These are phyloP conservation scores for Hedya salicella DNA, from an alignment of 2,888 invertebrate species.

Conservation along the genomic window DNA sequence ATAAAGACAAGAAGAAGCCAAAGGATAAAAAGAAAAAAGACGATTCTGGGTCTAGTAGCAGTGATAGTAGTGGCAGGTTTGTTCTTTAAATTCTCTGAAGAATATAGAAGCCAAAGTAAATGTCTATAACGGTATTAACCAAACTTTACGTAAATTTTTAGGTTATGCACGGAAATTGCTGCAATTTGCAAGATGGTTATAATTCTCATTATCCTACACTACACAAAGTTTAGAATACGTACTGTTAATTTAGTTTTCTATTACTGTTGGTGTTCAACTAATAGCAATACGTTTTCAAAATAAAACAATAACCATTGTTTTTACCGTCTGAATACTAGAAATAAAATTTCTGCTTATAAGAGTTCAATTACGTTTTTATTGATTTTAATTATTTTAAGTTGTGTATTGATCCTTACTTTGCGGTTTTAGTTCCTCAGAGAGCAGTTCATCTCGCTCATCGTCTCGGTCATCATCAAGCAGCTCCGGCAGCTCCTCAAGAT, in stretches of 20 bases:
- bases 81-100: not conserved
- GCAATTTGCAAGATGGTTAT: not conserved
- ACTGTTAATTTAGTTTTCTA: too few species aligned
- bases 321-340: too few species aligned
- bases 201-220: not conserved
- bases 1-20: slow-evolving; percentile 89
- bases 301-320: too few species aligned
- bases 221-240: not conserved
- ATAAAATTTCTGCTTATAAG: too few species aligned
- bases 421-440: slow-evolving; percentile 89
- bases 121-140: not conserved
- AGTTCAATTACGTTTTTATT: too few species aligned
- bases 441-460: slow-evolving; percentile 92
- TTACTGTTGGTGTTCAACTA: too few species aligned
- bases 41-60: slow-evolving; percentile 91
- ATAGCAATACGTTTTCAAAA: too few species aligned
- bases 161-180: slow-evolving; percentile 10
- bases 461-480: slow-evolving; percentile 92
- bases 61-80: slow-evolving; percentile 90
- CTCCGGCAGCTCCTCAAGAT: slow-evolving; percentile 86
- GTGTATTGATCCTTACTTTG: too few species aligned
- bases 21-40: slow-evolving; percentile 87
- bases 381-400: not conserved
- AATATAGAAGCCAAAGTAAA: not conserved
- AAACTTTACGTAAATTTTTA: not conserved